A percentile compares a stretch with the other conserved stretches of the same genome.
Conservation (phyloP, 2,797 vertebrate genomes). For the Schizopygopsis malacanthus region DNA sequence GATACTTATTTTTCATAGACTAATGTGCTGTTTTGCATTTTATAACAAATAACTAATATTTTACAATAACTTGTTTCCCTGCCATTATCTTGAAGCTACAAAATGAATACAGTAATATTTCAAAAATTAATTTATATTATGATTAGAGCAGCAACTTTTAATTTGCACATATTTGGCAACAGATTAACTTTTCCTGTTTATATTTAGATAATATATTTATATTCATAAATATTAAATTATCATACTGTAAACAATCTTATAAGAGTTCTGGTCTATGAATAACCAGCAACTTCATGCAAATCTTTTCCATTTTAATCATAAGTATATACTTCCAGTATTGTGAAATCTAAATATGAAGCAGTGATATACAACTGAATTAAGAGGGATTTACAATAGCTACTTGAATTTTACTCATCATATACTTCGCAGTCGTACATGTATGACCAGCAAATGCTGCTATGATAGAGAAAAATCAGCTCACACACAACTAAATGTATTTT, state of each 20-base stretch:
- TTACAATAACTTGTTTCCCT: not conserved
- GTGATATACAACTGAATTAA: not conserved
- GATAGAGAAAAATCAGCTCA: not conserved
- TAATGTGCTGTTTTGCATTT: not conserved
- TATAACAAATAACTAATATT: not conserved
- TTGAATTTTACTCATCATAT: not conserved
- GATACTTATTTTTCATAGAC: not conserved
- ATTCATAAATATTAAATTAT: not conserved
- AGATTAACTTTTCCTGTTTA: not conserved
- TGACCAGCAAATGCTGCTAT: not conserved
- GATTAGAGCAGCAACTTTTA: not conserved
- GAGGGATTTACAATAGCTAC: not conserved
- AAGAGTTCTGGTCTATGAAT: not conserved
- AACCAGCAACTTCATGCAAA: not conserved
- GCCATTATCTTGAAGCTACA: not conserved
- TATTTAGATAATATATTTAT: not conserved
- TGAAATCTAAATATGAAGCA: not conserved
- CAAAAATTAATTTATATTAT: not conserved
- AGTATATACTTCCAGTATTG: not conserved
- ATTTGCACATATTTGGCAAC: not conserved
- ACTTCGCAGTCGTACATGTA: not conserved
- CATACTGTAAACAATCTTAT: not conserved
- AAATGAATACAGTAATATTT: not conserved
- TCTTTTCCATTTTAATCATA: not conserved
- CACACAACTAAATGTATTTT: not conserved